Evolutionary conservation across 1,140 invertebrate genomes (phyloP), one percentile per base, ranked within the genome.

Genomic region (Drosophila setifemur): DNA sequence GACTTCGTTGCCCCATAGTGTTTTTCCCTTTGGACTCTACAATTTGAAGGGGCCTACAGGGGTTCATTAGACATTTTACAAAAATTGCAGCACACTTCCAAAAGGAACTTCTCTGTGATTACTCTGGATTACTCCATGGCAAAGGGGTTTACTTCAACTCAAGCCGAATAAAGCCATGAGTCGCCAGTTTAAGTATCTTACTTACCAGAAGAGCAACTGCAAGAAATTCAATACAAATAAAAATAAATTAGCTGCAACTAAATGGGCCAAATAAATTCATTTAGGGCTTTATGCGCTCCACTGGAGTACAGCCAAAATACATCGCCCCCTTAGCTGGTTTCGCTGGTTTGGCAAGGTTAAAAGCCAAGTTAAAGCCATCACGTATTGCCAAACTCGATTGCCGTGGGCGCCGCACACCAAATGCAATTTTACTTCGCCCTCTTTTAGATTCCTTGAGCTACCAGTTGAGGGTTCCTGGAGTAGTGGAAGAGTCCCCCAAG

Each of bases 241-340:
- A 79, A 82, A 71, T 66, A 81, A 82, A 77, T 82, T 73, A 82
- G 66, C 72, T 55, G 61, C 67, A 76, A 61, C 55, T 68, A 68
- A 81, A 82, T 82, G 77, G 73, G 73, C 60, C 61, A 82, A 83
- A 83, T 82, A 82, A 82, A 83, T 82, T 82, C 60, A 82, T 82
- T 82, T 82, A 82, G 67, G 47, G 66, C 49, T 79, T 66, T 64
- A 79, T 68, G 68, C 71, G 71, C 76, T 60, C 53, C 70, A 57
- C 48, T 78, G 57, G 58, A 50, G 23, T 61, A 47, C 21, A n/a
- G 55, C 44, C 39, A 39, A 64, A 39, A 49, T 58, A 64, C 58
- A 45, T 47, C 40, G 49, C 31, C 47, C 50, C 31, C 49, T 35
- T 19, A n/a, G n/a, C n/a, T n/a, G n/a, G n/a, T n/a, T n/a, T n/a